Evolutionary conservation across 2,797 vertebrate species (phyloP), one percentile per base, ranked within the genome.

Genomic region (Spondyliosoma cantharus): DNA sequence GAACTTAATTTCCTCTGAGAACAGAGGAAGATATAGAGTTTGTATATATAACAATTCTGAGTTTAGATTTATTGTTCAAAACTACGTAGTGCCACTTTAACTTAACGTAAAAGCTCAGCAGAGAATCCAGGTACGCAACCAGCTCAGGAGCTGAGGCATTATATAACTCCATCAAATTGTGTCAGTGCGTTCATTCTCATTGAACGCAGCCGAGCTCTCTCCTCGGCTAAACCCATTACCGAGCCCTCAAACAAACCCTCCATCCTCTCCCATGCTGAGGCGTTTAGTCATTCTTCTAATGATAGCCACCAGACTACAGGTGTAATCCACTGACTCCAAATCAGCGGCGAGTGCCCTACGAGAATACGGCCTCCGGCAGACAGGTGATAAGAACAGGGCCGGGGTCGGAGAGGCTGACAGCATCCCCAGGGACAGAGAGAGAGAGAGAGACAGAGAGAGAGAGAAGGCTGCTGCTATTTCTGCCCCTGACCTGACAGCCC

Each of bases 381-480:
- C 80, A 87, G 86, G 76, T 87, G 88, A 89, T 87, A 76, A 78
- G 75, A 88, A 75, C 88, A 72, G 78, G 57, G 57, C 66, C 71
- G n/a, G 76, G 85, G 84, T 87, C 84, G 78, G 82, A 83, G 71
- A 84, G 61, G 74, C 83, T 16, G 50, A 70, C 76, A 86, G 69
- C 53, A 0, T 87, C 90, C 86, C 82, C 45, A 11, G 80, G 85
- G 91, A 82, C 83, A 22, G 32, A 37, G 32, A 8, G 32, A 37
- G 7, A 37, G 32, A 37, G 32, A 9, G 32, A 37, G 32, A 37
- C 7, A 9, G 32, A 37, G 32, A 37, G 32, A 37, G 37, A 37
- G 37, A 37, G 49, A 81, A 78, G 77, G 71, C 74, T 87, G 71
- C 82, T 76, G 87, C 90, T 93, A 92, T 94, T 93, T 91, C 70